These are phyloP conservation scores for Schizothorax lantsangensis DNA, from an alignment of 2,797 vertebrate species.

Conservation along the genomic window DNA sequence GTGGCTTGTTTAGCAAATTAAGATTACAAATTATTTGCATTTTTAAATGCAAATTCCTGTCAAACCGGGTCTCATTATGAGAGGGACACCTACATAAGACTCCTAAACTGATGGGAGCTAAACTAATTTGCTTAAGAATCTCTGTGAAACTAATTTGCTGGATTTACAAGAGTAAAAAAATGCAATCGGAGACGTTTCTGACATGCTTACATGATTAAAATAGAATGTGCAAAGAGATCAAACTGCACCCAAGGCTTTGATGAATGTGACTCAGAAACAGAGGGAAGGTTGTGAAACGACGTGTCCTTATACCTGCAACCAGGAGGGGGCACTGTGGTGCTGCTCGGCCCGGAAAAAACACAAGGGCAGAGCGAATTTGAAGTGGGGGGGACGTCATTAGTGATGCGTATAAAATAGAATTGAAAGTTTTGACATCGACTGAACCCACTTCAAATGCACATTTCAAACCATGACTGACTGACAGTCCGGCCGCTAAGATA, in stretches of 20 bases:
- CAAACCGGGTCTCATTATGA: conserved; percentile 36
- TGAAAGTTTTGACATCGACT: conserved; percentile 60
- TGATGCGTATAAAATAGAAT: conserved; percentile 60
- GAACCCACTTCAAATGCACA: conserved; percentile 56
- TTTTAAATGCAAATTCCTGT: conserved; percentile 33
- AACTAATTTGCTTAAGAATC: conserved; percentile 44
- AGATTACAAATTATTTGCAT: neutral
- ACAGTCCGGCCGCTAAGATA: conserved; percentile 27
- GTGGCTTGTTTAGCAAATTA: conserved; percentile 23
- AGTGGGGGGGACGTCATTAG: conserved; percentile 51
- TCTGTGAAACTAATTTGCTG: conserved; percentile 47
- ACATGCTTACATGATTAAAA: conserved; percentile 49
- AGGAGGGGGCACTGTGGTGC: conserved; percentile 62
- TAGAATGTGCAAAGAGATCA: conserved; percentile 48
- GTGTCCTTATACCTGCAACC: neutral
- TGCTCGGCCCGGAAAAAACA: conserved; percentile 1
- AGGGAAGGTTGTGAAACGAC: neutral
- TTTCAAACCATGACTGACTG: conserved; percentile 58
- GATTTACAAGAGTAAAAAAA: conserved; percentile 32
- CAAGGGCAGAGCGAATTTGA: conserved; percentile 46
- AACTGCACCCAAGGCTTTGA: conserved; percentile 44
- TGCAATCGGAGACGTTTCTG: conserved; percentile 24
- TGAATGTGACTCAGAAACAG: conserved; percentile 41
- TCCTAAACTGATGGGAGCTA: conserved; percentile 26
- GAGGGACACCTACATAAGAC: conserved; percentile 34